These are phyloP conservation scores for Lasioglossum albipes DNA, from an alignment of 1,140 invertebrate species.

Conservation along the genomic window DNA sequence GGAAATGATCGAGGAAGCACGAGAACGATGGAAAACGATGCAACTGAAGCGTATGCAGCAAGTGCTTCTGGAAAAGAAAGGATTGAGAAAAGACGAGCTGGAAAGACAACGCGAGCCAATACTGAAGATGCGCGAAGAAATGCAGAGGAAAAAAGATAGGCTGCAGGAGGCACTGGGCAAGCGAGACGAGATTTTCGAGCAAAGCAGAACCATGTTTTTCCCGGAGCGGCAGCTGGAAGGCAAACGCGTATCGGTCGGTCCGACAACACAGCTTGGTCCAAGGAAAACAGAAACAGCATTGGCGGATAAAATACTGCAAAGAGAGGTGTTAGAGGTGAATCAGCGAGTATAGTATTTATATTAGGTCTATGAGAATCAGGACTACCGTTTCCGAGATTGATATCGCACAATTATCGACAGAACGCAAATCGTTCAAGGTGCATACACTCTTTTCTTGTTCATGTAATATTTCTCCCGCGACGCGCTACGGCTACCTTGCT, in stretches of 20 bases:
- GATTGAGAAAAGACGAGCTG: conserved; percentile 77
- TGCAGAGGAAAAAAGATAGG: conserved; percentile 71
- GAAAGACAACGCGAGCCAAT: conserved; percentile 75
- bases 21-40: conserved; percentile 71
- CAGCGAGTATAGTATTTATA: neutral
- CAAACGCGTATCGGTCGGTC: conserved; percentile 3
- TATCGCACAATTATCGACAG: too few species aligned
- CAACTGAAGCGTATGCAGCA: conserved; percentile 78
- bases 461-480: too few species aligned
- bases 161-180: conserved; percentile 59
- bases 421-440: too few species aligned
- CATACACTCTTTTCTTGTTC: too few species aligned
- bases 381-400: neutral
- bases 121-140: conserved; percentile 74
- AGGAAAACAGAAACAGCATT: neutral
- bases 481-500: too few species aligned
- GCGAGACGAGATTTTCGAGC: conserved; percentile 67
- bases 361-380: neutral
- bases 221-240: conserved; percentile 56
- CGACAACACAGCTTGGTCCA: neutral
- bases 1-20: conserved; percentile 72
- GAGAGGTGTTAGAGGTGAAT: conserved; percentile 34
- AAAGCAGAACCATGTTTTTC: conserved; percentile 63
- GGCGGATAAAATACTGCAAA: conserved; percentile 38
- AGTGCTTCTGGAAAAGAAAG: conserved; percentile 77